Percentiles rank a stretch among this genome's conserved stretches.
Evolutionary conservation across 2,888 invertebrate species (phyloP).

Genomic region (Sceliomorpha sp.): DNA sequence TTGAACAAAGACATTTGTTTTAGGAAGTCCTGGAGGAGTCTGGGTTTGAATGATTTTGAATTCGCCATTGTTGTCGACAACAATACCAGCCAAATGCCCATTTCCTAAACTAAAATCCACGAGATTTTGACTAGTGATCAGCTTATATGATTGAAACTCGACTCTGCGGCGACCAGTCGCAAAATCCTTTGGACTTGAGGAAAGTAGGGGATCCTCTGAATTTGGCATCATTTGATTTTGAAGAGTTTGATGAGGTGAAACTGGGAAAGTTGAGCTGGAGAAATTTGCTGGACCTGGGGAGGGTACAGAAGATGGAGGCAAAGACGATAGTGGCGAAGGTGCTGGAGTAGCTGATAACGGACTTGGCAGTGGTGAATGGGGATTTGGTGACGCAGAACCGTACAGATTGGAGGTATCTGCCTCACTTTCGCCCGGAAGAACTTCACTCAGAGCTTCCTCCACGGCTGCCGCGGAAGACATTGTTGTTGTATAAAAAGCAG

Average conservation of each 20-base stretch:
- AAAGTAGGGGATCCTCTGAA: slow-evolving; percentile 91
- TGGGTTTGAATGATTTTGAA: slow-evolving; percentile 82
- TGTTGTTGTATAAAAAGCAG: slow-evolving; percentile 90
- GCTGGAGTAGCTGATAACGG: slow-evolving; percentile 85
- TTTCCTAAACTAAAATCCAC: slow-evolving; percentile 82
- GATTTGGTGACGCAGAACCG: slow-evolving; percentile 80
- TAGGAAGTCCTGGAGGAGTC: slow-evolving; percentile 76
- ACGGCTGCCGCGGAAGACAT: slow-evolving; percentile 94
- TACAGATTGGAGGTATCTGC: slow-evolving; percentile 81
- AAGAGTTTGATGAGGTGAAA: slow-evolving; percentile 81
- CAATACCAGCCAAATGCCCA: slow-evolving; percentile 83
- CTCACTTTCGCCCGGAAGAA: slow-evolving; percentile 88
- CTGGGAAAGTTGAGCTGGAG: slow-evolving; percentile 75
- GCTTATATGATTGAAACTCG: slow-evolving; percentile 83
- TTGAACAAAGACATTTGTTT: slow-evolving; percentile 76
- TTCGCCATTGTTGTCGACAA: slow-evolving; percentile 84
- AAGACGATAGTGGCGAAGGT: slow-evolving; percentile 80
- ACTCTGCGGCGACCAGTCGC: slow-evolving; percentile 81
- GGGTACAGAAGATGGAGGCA: slow-evolving; percentile 77
- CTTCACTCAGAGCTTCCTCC: slow-evolving; percentile 92
- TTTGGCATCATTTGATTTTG: slow-evolving; percentile 93
- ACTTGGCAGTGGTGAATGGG: slow-evolving; percentile 83
- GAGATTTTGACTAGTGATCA: slow-evolving; percentile 82
- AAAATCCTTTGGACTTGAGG: slow-evolving; percentile 92
- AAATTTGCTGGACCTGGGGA: slow-evolving; percentile 75